Base-by-base conservation (phyloP, 2,797 vertebrate species). In the Hypotaenidia okinawae region DNA sequence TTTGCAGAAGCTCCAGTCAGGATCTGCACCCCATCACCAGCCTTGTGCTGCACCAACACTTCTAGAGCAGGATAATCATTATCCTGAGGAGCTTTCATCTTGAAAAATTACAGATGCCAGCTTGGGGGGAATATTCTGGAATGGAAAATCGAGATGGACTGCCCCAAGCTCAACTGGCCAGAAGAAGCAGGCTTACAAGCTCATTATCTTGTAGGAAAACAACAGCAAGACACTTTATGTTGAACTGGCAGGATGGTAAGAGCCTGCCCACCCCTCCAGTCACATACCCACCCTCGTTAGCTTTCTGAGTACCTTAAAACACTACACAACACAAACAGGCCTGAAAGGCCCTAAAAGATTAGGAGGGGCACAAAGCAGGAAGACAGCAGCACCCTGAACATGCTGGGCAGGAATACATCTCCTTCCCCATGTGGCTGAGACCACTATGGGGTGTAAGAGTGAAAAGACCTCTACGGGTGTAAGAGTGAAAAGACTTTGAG, bases 41-140 rank as follows among this genome's bases (percentile, higher is more conserved):
- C 32, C 64, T 77, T 0, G 0, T 27, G 68, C 64, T 3, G 0
- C 3, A 79, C 47, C 69, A 57, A 3, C 35, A 16, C 22, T 49
- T 43, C n/a, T 19, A 37, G 57, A 83, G 33, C 3, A 8, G 83
- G 76, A 49, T 23, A 55, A 77, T 58, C 47, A 8, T 51, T 62
- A 67, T 51, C 32, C 55, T 67, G 58, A n/a, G 41, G 51, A 84
- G 30, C 63, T 51, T 92, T 76, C 75, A 63, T 22, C 72, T 69
- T 49, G 23, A 68, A 73, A 73, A 73, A 85, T 57, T 17, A 84
- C 28, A 49, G 57, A 62, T 9, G 23, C 23, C 91, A 90, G 47
- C 67, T 54, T 11, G 49, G 67, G 62, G 37, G 32, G 32, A 87
- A 76, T 51, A 73, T 6, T 70, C 47, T 68, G 41, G 67, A 35